phyloP scores from a whole-genome alignment of 2,113 vertebrate species.

The Podocnemis expansa region DNA sequence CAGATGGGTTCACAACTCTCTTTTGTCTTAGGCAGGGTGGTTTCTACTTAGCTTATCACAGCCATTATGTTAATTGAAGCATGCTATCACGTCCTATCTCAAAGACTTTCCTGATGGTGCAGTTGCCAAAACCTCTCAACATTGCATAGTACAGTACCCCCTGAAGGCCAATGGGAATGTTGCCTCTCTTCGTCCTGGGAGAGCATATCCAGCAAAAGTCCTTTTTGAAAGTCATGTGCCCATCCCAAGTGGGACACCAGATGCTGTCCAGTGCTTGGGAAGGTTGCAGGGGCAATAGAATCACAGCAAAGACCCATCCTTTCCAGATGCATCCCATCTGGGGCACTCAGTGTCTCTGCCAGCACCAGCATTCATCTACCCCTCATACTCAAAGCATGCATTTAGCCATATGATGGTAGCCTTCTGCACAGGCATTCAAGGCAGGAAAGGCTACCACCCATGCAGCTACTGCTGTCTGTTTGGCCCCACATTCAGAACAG shows the following conservation, averaged over 20 bases:
- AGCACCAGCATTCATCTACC: not conserved
- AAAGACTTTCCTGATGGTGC: not conserved
- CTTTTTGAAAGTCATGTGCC: not conserved
- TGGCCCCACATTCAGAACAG: not conserved
- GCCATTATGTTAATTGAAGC: not conserved
- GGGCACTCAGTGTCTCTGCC: not conserved
- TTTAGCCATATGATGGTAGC: not conserved
- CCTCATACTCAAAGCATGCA: not conserved
- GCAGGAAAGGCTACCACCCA: not conserved
- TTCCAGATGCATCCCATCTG: not conserved
- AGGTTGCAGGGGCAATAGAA: not conserved
- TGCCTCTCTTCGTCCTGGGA: not conserved
- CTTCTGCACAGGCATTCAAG: not conserved
- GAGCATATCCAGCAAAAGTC: not conserved
- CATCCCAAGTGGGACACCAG: not conserved
- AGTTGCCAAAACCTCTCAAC: not conserved
- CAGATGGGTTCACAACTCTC: not conserved
- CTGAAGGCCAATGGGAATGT: not conserved
- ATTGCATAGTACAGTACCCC: accelerated
- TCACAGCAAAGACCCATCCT: not conserved
- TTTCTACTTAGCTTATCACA: not conserved
- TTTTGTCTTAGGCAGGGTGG: not conserved
- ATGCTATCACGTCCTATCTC: not conserved
- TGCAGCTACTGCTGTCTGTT: not conserved
- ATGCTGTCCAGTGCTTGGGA: not conserved